phyloP scores from a whole-genome alignment of 1,140 invertebrate species.

The Sycobia sp. region DNA sequence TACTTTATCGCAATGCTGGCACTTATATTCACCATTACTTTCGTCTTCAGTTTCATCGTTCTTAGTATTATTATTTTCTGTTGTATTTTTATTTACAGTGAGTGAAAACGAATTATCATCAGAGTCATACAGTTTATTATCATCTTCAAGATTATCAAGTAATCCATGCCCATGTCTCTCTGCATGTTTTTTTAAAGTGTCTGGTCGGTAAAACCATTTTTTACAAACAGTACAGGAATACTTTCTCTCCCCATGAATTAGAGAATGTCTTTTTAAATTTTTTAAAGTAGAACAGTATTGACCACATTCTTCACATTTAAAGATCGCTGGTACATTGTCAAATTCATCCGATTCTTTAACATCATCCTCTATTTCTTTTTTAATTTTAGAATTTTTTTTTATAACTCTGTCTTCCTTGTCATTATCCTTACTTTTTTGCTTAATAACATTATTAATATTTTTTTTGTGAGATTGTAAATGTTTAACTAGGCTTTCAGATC shows the following conservation, averaged over 20 bases:
- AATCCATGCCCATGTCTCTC: slow-evolving; percentile 54
- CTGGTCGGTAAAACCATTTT: slow-evolving; percentile 58
- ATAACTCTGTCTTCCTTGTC: slow-evolving; percentile 30
- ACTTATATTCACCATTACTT: slow-evolving; percentile 53
- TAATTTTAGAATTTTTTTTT: slow-evolving; percentile 38
- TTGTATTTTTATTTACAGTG: slow-evolving; percentile 22
- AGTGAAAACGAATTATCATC: slow-evolving; percentile 45
- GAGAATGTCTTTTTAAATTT: slow-evolving; percentile 54
- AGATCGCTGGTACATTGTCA: slow-evolving; percentile 51
- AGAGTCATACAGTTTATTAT: slow-evolving; percentile 52
- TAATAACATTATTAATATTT: slow-evolving; percentile 43
- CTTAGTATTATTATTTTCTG: slow-evolving; percentile 44
- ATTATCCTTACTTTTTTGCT: slow-evolving; percentile 41
- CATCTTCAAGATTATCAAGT: slow-evolving; percentile 50
- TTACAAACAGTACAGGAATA: slow-evolving; percentile 60
- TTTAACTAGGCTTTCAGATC: slow-evolving; percentile 45
- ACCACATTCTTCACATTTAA: slow-evolving; percentile 56
- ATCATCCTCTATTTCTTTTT: slow-evolving; percentile 45
- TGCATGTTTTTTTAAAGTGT: slow-evolving; percentile 58
- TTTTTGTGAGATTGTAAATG: slow-evolving; percentile 50
- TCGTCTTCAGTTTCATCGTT: slow-evolving; percentile 53
- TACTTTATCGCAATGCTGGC: slow-evolving; percentile 55
- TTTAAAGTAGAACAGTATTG: slow-evolving; percentile 57
- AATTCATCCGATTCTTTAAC: slow-evolving; percentile 45
- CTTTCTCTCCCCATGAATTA: slow-evolving; percentile 58